Evolutionary conservation across 2,888 invertebrate genomes (phyloP), one percentile per base, ranked within the genome.

Genomic region (Exocentrus adspersus): DNA sequence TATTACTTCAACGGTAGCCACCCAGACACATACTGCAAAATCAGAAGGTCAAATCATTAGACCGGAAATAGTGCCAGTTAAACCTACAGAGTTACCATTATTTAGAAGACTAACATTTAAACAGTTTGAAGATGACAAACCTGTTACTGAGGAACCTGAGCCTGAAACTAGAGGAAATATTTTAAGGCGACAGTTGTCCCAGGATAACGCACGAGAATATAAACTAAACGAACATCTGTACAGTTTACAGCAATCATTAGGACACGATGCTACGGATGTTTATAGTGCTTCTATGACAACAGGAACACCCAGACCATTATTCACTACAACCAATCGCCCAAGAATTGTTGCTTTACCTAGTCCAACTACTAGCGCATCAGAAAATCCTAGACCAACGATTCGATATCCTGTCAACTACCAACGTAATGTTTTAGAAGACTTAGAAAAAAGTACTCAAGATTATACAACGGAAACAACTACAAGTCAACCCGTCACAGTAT

Each of bases 241-340:
- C 16, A 86, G 80, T 37, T 76, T 87, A 7, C 87, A 86, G 70
- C 89, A 90, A 75, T 87, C 87, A 0, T 82, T 85, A 16, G 88
- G 87, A 9, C 89, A 89, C 70, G 91, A 91, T 75, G 86, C 88
- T 2, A 86, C 88, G 1, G 90, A 90, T 72, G 88, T 91, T 0
- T 91, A 90, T 69, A 90, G 89, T 28, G 86, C 87, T 30, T 87
- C 89, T 19, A 80, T 88, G 10, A 88, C 89, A 0, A 87, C 87
- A 14, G 87, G 86, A 60, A 86, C 89, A 20, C 86, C 89, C 3
- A 83, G 90, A 28, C 90, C 90, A 0, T 79, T 91, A 12, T 90
- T 90, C 71, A 90, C 90, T 0, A 90, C 90, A 0, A 88, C 88
- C 0, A 87, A 87, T 0, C 83, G 88, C 19, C 85, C 89, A 0